Percentiles rank a stretch among this genome's conserved stretches.
Conservation (phyloP, 1,140 invertebrate species). For the Drosophila yakuba region DNA sequence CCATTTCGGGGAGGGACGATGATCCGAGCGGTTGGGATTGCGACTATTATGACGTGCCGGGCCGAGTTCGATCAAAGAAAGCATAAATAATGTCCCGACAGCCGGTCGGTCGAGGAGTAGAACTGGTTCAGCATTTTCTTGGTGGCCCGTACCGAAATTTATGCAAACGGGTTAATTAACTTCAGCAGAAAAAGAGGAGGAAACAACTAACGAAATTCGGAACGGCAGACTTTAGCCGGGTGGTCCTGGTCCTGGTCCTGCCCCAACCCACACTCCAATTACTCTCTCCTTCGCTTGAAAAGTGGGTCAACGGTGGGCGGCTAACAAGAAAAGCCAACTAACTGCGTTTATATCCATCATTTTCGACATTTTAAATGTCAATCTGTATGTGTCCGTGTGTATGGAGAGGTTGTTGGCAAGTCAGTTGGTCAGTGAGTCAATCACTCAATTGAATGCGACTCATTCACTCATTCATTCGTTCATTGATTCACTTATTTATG, state of each 20-base stretch:
- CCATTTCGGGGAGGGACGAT: slow-evolving; percentile 2
- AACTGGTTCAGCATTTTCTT: slow-evolving; percentile 51
- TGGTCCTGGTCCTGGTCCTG: slow-evolving; percentile 42
- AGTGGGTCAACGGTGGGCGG: slow-evolving; percentile 72
- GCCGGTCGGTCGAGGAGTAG: slow-evolving; percentile 28
- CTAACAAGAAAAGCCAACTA: slow-evolving; percentile 62
- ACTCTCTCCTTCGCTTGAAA: slow-evolving; percentile 25
- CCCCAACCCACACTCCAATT: slow-evolving; percentile 1
- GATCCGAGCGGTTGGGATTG: slow-evolving; percentile 29
- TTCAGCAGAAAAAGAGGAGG: slow-evolving; percentile 7
- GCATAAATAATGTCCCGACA: slow-evolving; percentile 73
- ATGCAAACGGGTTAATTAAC: slow-evolving; percentile 83
- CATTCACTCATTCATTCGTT: slow-evolving; percentile 22
- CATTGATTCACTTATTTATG: slow-evolving; percentile 49
- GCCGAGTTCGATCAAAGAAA: slow-evolving; percentile 81
- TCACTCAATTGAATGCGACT: slow-evolving; percentile 31
- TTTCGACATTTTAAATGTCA: slow-evolving; percentile 78
- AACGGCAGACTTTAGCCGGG: slow-evolving; percentile 55
- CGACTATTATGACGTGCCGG: slow-evolving; percentile 71
- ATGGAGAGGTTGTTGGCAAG: slow-evolving; percentile 32
- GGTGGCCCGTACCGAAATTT: slow-evolving; percentile 59
- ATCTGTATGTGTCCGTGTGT: slow-evolving; percentile 34
- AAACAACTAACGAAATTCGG: slow-evolving; percentile 55
- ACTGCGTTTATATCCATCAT: slow-evolving; percentile 63
- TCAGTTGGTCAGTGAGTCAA: slow-evolving; percentile 50